Conservation (phyloP, 1,140 invertebrate genomes). For the Geopemphigus sp. region DNA sequence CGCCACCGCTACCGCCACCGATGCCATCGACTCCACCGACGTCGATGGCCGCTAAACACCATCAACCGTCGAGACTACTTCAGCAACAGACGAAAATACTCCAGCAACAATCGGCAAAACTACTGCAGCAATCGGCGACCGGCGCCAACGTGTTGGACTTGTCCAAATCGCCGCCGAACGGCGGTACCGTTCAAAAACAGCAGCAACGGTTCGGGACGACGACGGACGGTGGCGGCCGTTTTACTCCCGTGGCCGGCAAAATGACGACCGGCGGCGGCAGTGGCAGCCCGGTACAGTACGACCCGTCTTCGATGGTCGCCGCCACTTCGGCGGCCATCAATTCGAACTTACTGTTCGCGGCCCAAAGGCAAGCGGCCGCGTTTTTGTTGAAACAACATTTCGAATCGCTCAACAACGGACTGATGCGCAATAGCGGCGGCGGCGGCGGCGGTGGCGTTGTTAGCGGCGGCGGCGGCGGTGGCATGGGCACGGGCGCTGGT, state of each 20-base stretch:
- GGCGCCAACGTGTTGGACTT: slow-evolving; percentile 14
- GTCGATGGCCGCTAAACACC: background rate
- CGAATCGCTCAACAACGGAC: slow-evolving; percentile 12
- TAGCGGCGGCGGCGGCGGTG: background rate
- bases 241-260: background rate
- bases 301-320: background rate
- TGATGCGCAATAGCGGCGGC: background rate
- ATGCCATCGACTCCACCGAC: background rate
- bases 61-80: background rate
- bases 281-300: background rate
- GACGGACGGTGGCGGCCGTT: too few species aligned
- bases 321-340: slow-evolving; percentile 7
- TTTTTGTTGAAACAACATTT: slow-evolving; percentile 41
- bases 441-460: too few species aligned
- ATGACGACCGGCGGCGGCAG: background rate
- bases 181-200: background rate
- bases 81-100: background rate
- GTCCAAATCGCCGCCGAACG: slow-evolving; percentile 34
- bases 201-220: background rate
- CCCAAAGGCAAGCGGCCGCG: slow-evolving; percentile 32
- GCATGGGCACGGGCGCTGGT: too few species aligned
- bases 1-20: background rate
- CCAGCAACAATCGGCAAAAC: slow-evolving; percentile 5
- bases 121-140: background rate
- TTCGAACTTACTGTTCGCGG: slow-evolving; percentile 29